phyloP scores from a whole-genome alignment of 2,797 vertebrate genomes.

The Tarsius wallacei region DNA sequence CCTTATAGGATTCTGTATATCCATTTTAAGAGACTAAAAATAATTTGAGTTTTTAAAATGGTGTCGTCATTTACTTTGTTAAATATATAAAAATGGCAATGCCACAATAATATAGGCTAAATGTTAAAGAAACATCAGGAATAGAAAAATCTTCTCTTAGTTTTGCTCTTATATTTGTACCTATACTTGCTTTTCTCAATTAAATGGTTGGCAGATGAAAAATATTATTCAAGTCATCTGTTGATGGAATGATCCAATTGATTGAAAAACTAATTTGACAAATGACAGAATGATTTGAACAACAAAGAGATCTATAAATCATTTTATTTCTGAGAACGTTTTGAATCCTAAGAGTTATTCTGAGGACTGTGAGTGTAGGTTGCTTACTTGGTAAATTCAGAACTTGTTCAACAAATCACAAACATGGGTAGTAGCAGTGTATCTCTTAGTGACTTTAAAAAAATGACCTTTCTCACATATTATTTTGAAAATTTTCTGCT shows the following conservation, averaged over 20 bases:
- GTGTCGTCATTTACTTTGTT: neutral
- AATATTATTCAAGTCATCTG: neutral
- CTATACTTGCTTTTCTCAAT: neutral
- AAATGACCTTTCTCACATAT: constrained; percentile 5
- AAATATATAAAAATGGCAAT: constrained; percentile 38
- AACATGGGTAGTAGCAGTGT: neutral
- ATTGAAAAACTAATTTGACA: neutral
- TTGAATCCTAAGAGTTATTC: neutral
- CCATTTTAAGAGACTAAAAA: neutral
- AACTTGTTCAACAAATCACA: neutral
- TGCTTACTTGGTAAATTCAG: constrained; percentile 55
- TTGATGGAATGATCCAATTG: neutral
- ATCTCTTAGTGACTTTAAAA: neutral
- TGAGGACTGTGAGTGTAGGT: neutral
- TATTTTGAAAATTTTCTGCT: neutral
- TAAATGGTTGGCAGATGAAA: neutral
- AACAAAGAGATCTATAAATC: neutral
- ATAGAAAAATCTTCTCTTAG: neutral
- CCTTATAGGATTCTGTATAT: neutral
- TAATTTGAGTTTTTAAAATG: neutral
- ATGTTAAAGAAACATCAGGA: neutral
- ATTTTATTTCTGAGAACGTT: constrained; percentile 26
- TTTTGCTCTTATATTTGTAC: neutral
- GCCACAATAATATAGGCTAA: neutral
- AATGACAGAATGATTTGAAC: neutral